Evolutionary conservation across 1,140 invertebrate genomes (phyloP), one percentile per base, ranked within the genome.

Genomic region (Pseudomyrmex concolor): DNA sequence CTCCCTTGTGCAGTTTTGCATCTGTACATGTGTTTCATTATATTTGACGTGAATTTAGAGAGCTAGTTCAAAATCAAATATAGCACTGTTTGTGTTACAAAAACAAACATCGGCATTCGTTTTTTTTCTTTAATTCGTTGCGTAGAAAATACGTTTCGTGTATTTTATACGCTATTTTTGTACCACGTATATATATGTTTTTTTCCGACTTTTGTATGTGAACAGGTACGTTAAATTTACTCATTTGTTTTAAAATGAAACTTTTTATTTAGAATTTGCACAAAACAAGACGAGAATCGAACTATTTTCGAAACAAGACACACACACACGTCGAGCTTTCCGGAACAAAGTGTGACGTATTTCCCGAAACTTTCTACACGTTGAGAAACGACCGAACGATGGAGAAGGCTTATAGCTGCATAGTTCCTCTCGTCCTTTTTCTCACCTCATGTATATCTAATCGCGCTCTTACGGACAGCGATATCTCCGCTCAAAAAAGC

Each of bases 371-470:
- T 78, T 57, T 64, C 51, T 78, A 25, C 34, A 25, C 2, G 8
- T 78, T 68, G 19, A 51, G 19, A 51, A 78, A 78, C 48, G 48
- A 67, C 17, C 63, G 51, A 57, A 15, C 43, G 51, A 78, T 68
- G 34, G 34, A 22, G 19, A 34, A 59, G 54, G 54, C 19, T 19
- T 25, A 77, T 50, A 34, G 34, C 17, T 67, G 55, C 51, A 25
- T 34, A 54, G 60, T 76, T 43, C 45, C 15, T 22, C 13, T 70
- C 54, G 67, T 45, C 43, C 51, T 17, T 68, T 70, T 78, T 12
- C 54, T 78, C 43, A 59, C n/a, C 43, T 78, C 51, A 78, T 70
- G 45, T 54, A 70, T 78, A 68, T 43, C 17, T 59, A 78, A 78
- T 78, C 64, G 19, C 19, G 19, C 63, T 67, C 55, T 78, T 70